A percentile compares a stretch with the other conserved stretches of the same genome.
Conservation (phyloP, 2,888 invertebrate species). For the Hydrotaea diabolus region DNA sequence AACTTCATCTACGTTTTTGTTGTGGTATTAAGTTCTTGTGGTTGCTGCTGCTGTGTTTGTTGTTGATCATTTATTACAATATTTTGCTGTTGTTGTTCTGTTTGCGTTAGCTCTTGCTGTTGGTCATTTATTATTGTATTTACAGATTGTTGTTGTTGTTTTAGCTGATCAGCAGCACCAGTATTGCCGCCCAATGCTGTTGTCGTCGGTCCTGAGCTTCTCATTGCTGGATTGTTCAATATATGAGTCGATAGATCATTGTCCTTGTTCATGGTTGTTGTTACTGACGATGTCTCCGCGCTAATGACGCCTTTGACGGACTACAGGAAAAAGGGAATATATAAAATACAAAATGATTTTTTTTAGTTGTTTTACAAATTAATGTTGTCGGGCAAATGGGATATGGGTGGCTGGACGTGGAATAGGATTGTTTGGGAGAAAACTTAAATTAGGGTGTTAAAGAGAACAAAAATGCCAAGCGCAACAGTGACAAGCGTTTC, state of each 20-base stretch:
- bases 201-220: constrained; percentile 48
- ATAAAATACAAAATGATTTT: constrained; percentile 3
- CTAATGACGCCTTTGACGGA: constrained; percentile 71
- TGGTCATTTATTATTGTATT: constrained; percentile 62
- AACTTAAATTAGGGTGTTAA: constrained; percentile 9
- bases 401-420: not conserved
- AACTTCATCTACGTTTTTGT: constrained; percentile 71
- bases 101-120: constrained; percentile 61
- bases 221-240: constrained; percentile 65
- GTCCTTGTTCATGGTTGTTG: constrained; percentile 65
- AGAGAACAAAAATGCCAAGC: constrained; percentile 60
- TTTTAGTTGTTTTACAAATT: not conserved
- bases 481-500: constrained; percentile 64
- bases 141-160: constrained; percentile 64
- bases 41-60: constrained; percentile 67
- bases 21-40: constrained; percentile 68
- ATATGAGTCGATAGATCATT: constrained; percentile 68
- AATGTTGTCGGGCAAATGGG: too few relatives aligned
- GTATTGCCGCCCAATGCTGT: constrained; percentile 14
- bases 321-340: constrained; percentile 44
- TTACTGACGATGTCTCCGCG: constrained; percentile 60
- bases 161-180: constrained; percentile 58
- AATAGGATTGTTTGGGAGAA: not conserved
- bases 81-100: constrained; percentile 63
- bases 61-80: constrained; percentile 61